Evolutionary conservation across 2,888 invertebrate species (phyloP).

Genomic region (Lithophane leautieri): DNA sequence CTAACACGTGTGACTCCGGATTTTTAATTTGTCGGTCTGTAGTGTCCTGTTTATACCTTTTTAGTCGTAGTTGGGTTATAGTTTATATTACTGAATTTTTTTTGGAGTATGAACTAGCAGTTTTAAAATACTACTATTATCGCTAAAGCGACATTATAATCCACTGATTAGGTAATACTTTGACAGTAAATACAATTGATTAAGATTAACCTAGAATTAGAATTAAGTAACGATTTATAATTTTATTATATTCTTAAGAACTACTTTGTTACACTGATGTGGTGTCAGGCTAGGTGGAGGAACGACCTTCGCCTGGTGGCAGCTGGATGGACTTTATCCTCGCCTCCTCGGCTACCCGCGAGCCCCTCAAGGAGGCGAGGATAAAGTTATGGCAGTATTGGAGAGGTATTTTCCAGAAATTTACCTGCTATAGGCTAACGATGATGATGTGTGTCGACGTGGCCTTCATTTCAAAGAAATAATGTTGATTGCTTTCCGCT

Average conservation of each 20-base stretch:
- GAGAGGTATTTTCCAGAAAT: background rate
- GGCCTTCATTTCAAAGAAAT: background rate
- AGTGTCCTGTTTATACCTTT: too few relatives aligned
- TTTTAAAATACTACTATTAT: background rate
- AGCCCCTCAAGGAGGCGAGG: background rate
- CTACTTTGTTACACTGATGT: background rate
- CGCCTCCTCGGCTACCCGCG: too few relatives aligned
- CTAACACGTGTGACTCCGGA: too few relatives aligned
- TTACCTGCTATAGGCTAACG: background rate
- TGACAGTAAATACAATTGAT: slow-evolving; percentile 52
- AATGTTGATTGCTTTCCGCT: background rate
- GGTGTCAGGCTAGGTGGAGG: background rate
- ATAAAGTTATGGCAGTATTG: background rate
- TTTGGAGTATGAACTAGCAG: background rate
- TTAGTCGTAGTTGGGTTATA: too few relatives aligned
- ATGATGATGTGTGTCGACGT: background rate
- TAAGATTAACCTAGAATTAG: slow-evolving; percentile 28
- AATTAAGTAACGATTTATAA: slow-evolving; percentile 21
- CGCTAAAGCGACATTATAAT: slow-evolving; percentile 5
- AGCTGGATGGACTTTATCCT: background rate
- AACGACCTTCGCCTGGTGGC: background rate
- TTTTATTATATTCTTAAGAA: slow-evolving; percentile 4
- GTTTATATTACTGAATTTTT: too few relatives aligned
- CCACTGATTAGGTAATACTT: slow-evolving; percentile 18
- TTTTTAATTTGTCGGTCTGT: too few relatives aligned